Evolutionary conservation across 2,888 invertebrate species (phyloP), one percentile per base, ranked within the genome.

Genomic region (Sericinus montela): DNA sequence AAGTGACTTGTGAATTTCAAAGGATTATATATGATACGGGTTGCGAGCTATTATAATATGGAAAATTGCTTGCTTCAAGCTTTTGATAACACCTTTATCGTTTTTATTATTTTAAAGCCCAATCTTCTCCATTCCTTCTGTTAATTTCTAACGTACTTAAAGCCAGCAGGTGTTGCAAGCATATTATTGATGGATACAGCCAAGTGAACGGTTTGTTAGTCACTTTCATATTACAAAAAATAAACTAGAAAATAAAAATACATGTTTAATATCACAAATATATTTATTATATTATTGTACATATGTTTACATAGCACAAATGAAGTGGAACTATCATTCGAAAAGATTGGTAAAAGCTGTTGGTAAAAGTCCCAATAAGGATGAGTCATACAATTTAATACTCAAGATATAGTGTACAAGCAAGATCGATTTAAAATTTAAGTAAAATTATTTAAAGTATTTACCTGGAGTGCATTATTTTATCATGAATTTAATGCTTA

Each of bases 221-320:
- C n/a, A n/a, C n/a, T n/a, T n/a, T n/a, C n/a, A n/a, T n/a, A n/a
- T n/a, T n/a, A n/a, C n/a, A n/a, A n/a, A n/a, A n/a, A n/a, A n/a
- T n/a, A n/a, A n/a, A n/a, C n/a, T 25, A 2, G 4, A 8, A 25
- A 67, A 61, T 58, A 46, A 62, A 63, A 60, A 41, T 40, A 48
- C 42, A 32, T 15, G 10, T 0, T 41, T 72, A 71, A 75, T 82
- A 81, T 83, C 80, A 84, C 84, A 85, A 85, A 83, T 83, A 84
- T 82, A 80, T 84, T 83, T 84, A 83, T 82, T 83, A 75, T 83
- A 72, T 76, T 72, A 80, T 82, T 81, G 81, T 84, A 85, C 84
- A 84, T 71, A 80, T 73, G 65, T 75, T 75, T 72, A 80, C 69
- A 74, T 80, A 83, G 81, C 80, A 82, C 76, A 83, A 75, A 77